Base-by-base conservation (phyloP, 2,888 invertebrate genomes). In the Piscicola geometra region DNA sequence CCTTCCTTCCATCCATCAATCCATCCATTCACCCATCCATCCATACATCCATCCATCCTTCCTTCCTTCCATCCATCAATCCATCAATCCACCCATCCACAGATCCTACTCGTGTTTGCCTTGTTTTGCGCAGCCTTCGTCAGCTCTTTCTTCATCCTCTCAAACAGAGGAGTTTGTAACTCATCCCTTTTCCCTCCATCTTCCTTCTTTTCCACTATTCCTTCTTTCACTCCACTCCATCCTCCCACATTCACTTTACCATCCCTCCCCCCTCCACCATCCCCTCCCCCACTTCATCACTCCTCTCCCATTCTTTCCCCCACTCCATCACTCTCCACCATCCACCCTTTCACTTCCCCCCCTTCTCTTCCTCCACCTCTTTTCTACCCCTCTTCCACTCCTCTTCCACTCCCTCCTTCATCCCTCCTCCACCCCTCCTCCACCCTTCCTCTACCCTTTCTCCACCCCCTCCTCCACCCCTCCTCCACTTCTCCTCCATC, bases 71-170 rank as follows among this genome's bases (percentile, higher is more conserved):
- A 64, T 64, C 30, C 9, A 64, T 21, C 64, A 3, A 64, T 64
- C 64, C 64, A 28, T 30, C 64, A 5, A 64, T 30, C 64, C n/a
- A 64, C 30, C 64, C 30, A 5, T 21, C 76, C 78, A 28, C 78
- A 83, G 83, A 80, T 80, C 50, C 71, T 82, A 30, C 79, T 83
- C 3, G 78, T 83, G 72, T 76, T 81, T 47, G 71, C 82, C 30
- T 82, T 83, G 76, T 78, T 83, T 76, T 72, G 81, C 30, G 78
- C 81, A 76, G 82, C 82, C 12, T 82, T 83, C 78, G 78, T 81
- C 28, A 79, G 81, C 66, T 82, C 82, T 1, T 82, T 82, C 76
- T 76, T 73, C 76, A 81, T 82, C 36, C 80, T 83, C 33, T 76
- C 82, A 75, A 78, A 80, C 36, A 78, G 80, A 78, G 80, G 78